phyloP scores from a whole-genome alignment of 1,140 invertebrate genomes.

The Babylonia areolata region DNA sequence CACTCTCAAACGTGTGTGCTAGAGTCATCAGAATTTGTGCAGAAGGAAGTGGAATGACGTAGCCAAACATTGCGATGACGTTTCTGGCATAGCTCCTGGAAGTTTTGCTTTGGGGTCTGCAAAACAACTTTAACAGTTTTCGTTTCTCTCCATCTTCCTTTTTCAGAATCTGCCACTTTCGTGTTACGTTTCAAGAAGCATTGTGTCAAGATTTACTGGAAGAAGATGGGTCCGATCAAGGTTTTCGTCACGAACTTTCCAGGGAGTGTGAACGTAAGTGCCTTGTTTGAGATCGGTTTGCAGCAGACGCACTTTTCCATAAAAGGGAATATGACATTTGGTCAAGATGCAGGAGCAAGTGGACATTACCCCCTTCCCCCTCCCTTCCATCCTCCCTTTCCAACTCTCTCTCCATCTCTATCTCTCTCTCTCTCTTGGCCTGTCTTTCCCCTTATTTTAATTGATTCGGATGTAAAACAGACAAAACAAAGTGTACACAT shows the following conservation, averaged over 20 bases:
- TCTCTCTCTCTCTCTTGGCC: not conserved
- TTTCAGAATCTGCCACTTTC: not conserved
- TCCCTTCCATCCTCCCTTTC: not conserved
- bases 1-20: slow-evolving; percentile 45
- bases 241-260: slow-evolving; percentile 46
- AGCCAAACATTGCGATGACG: not conserved
- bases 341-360: not conserved
- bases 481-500: no score
- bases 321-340: not conserved
- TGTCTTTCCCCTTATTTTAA: not conserved
- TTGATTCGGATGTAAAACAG: no score
- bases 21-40: slow-evolving; percentile 40
- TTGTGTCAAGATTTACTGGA: not conserved
- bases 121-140: not conserved
- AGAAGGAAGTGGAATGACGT: slow-evolving; percentile 26
- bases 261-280: slow-evolving; percentile 43
- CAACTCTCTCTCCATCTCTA: not conserved
- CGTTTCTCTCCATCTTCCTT: not conserved
- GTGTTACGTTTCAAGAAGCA: not conserved
- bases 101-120: not conserved
- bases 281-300: not conserved
- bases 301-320: slow-evolving; percentile 5
- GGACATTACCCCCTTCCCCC: not conserved
- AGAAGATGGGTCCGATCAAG: slow-evolving; percentile 36
- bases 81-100: not conserved